Conservation (phyloP, 2,113 vertebrate species). For the Orthonyx spaldingii region DNA sequence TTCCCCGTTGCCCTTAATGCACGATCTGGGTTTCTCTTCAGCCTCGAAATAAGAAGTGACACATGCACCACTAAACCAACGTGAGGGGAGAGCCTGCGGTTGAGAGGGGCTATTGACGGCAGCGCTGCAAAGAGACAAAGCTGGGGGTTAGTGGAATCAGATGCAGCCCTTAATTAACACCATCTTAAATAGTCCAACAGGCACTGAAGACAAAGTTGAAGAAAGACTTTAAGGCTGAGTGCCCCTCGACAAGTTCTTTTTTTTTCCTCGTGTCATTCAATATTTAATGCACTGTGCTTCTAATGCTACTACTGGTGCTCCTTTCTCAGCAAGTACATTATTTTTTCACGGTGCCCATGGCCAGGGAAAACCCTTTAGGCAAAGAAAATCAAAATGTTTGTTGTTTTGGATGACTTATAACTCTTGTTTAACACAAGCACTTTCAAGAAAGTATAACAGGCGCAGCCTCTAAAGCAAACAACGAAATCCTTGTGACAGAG, state of each 20-base stretch:
- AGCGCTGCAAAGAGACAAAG: constrained; percentile 63
- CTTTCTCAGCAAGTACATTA: constrained; percentile 80
- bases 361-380: constrained; percentile 76
- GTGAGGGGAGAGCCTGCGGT: constrained; percentile 16
- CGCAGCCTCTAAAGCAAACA: constrained; percentile 78
- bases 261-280: constrained; percentile 74
- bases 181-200: constrained; percentile 75
- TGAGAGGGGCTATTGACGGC: constrained; percentile 62
- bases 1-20: constrained; percentile 23
- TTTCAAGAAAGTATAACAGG: constrained; percentile 74
- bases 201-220: constrained; percentile 74
- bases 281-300: constrained; percentile 77
- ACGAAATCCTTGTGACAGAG: constrained; percentile 74
- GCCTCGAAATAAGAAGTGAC: constrained; percentile 72
- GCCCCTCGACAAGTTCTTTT: constrained; percentile 74
- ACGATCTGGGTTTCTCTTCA: constrained; percentile 56
- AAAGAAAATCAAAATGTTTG: constrained; percentile 78
- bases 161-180: constrained; percentile 80
- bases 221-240: constrained; percentile 79
- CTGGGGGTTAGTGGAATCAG: constrained; percentile 58
- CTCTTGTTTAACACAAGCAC: constrained; percentile 79
- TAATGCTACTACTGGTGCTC: constrained; percentile 74
- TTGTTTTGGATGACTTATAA: constrained; percentile 79
- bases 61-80: constrained; percentile 59
- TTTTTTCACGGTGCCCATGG: constrained; percentile 78